A percentile compares a stretch with the other conserved stretches of the same genome.
phyloP scores from a whole-genome alignment of 2,113 vertebrate species.

The Gasterosteus aculeatus region DNA sequence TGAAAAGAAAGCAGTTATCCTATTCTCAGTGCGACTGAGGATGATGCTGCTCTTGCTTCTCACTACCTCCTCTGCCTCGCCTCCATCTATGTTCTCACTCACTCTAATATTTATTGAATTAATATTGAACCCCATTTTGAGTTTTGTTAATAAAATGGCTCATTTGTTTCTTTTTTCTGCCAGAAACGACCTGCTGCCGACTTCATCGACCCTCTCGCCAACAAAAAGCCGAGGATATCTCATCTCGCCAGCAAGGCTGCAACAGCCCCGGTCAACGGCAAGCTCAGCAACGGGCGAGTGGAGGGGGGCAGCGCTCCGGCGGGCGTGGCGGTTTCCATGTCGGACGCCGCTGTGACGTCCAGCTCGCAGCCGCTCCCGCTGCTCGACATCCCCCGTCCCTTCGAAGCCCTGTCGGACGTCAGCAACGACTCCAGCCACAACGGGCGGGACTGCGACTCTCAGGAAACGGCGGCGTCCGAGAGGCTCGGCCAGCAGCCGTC shows the following conservation, averaged over 20 bases:
- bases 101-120: conserved; percentile 19
- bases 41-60: not conserved
- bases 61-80: conserved; percentile 4
- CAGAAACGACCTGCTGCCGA: conserved; percentile 91
- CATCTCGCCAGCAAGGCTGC: conserved; percentile 87
- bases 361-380: conserved; percentile 74
- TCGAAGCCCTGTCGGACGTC: conserved; percentile 89
- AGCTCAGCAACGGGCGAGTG: conserved; percentile 83
- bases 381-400: conserved; percentile 85
- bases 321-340: conserved; percentile 43
- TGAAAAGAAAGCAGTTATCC: conserved; percentile 33
- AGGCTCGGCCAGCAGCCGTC: conserved; percentile 78
- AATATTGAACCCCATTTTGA: not conserved
- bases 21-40: conserved; percentile 18
- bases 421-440: conserved; percentile 91
- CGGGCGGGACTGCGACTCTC: conserved; percentile 85
- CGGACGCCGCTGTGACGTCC: conserved; percentile 62
- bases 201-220: conserved; percentile 91
- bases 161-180: not conserved
- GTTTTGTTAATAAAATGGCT: conserved; percentile 24
- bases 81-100: not conserved
- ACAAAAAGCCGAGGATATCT: conserved; percentile 94
- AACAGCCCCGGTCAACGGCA: conserved; percentile 87
- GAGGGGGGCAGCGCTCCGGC: conserved; percentile 68
- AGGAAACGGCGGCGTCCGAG: conserved; percentile 77